Conservation (phyloP, 2,113 vertebrate species). For the Morone saxatilis region DNA sequence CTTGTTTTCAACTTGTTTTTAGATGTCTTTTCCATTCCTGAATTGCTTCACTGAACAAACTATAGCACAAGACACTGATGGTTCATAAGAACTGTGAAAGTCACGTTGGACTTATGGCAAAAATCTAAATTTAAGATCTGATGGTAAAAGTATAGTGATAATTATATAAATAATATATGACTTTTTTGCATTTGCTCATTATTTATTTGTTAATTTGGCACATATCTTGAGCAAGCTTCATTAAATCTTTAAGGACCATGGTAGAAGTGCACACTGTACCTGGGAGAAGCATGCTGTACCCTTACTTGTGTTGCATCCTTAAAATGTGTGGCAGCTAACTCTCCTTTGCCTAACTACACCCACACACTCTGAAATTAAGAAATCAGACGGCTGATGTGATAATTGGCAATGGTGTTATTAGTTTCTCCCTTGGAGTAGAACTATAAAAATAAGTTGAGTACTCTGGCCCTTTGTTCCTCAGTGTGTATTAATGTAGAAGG, state of each 20-base stretch:
- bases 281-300: conserved; percentile 64
- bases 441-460: conserved; percentile 2
- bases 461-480: conserved; percentile 18
- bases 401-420: conserved; percentile 31
- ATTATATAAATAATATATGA: conserved; percentile 75
- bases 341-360: conserved; percentile 30
- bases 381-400: conserved; percentile 20
- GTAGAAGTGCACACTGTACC: conserved; percentile 63
- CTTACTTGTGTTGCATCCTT: conserved; percentile 51
- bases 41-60: conserved; percentile 76
- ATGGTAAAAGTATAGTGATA: conserved; percentile 56
- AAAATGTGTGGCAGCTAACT: conserved; percentile 55
- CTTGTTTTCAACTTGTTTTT: conserved; percentile 71
- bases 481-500: conserved; percentile 24
- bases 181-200: conserved; percentile 64
- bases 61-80: conserved; percentile 83
- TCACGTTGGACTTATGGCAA: conserved; percentile 55
- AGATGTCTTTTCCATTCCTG: conserved; percentile 68
- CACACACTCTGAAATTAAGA: conserved; percentile 22
- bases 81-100: conserved; percentile 74
- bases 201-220: conserved; percentile 79
- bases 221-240: conserved; percentile 55
- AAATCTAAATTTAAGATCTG: conserved; percentile 58
- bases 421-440: conserved; percentile 28
- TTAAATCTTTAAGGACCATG: conserved; percentile 47